phyloP scores from a whole-genome alignment of 2,113 vertebrate species.

The Gymnogyps californianus region DNA sequence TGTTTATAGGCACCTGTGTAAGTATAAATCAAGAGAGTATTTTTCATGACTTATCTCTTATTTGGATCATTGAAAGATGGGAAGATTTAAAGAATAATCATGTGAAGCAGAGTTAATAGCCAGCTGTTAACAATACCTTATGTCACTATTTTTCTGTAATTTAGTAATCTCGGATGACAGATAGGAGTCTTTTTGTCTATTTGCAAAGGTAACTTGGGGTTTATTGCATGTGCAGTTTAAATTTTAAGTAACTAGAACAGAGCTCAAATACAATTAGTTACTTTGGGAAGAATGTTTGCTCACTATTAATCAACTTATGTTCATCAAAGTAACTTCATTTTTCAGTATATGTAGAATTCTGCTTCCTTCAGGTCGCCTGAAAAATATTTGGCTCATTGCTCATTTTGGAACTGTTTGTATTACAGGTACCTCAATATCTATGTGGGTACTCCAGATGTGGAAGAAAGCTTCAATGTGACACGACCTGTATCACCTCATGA shows the following conservation, averaged over 20 bases:
- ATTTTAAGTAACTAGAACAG: neutral
- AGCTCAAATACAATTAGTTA: neutral
- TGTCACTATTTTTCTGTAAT: neutral
- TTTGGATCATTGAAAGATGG: neutral
- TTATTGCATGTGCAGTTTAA: neutral
- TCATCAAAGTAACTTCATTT: neutral
- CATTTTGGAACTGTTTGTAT: constrained; percentile 2
- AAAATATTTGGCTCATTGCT: neutral
- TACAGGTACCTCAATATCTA: constrained; percentile 97
- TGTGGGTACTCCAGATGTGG: constrained; percentile 93
- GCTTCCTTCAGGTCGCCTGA: neutral
- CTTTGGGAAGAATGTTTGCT: neutral
- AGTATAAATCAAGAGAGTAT: neutral
- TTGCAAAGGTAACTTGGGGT: neutral
- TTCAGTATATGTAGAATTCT: neutral
- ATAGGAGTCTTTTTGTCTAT: neutral
- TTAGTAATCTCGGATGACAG: neutral
- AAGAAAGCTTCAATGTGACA: constrained; percentile 98
- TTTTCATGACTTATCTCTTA: neutral
- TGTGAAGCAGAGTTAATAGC: neutral
- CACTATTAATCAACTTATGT: neutral
- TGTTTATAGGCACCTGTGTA: neutral
- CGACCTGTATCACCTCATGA: constrained; percentile 95
- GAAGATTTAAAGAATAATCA: neutral
- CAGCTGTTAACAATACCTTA: neutral